Conservation (phyloP, 2,888 invertebrate genomes). For the Pheosia gnoma region DNA sequence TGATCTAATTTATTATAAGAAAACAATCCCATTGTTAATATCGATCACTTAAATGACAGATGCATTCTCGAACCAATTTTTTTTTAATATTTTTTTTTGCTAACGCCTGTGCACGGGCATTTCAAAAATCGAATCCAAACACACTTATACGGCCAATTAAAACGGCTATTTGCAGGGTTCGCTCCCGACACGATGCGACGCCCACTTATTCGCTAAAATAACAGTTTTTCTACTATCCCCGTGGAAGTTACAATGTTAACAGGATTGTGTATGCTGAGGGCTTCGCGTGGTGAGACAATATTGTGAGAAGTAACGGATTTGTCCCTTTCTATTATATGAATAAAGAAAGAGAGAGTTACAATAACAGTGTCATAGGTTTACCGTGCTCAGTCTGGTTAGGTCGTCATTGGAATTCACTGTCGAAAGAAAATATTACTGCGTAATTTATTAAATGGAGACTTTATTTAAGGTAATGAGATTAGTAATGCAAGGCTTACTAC, state of each 20-base stretch:
- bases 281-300: too few relatives aligned
- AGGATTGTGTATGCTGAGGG: too few relatives aligned
- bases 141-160: conserved; percentile 70
- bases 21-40: conserved; percentile 33
- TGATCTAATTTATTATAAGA: conserved; percentile 19
- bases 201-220: conserved; percentile 64
- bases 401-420: too few relatives aligned
- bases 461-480: too few relatives aligned
- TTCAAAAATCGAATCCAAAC: conserved; percentile 66
- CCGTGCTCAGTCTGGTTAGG: too few relatives aligned
- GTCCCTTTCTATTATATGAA: too few relatives aligned
- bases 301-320: neutral
- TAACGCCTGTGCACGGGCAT: conserved; percentile 42
- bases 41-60: conserved; percentile 52
- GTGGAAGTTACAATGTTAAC: neutral
- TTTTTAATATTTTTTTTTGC: conserved; percentile 38
- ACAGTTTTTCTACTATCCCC: conserved; percentile 54
- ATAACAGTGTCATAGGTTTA: neutral
- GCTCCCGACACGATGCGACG: conserved; percentile 58
- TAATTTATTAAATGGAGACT: too few relatives aligned
- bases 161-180: conserved; percentile 63
- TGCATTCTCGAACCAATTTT: conserved; percentile 39
- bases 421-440: too few relatives aligned
- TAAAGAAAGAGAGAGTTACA: neutral
- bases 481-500: too few relatives aligned